Evolutionary conservation across 2,888 invertebrate species (phyloP).

Genomic region (Nipponacmea schrenckii): DNA sequence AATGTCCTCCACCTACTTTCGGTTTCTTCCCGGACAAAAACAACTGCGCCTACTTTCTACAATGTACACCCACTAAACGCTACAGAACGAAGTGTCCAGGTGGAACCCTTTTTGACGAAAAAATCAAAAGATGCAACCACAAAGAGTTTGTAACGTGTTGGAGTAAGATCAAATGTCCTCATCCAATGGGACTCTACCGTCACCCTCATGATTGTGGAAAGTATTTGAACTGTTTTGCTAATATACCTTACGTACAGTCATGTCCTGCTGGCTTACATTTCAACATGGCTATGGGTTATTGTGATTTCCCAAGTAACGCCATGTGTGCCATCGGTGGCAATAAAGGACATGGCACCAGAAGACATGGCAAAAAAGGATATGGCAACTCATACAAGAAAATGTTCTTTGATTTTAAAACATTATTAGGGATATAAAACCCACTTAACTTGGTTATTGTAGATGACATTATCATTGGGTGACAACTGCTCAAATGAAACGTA

Average conservation of each 20-base stretch:
- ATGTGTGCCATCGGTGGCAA: background rate
- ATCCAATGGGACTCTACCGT: background rate
- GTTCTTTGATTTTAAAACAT: no score
- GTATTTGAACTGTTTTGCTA: background rate
- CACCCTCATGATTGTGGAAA: background rate
- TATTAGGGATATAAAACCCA: no score
- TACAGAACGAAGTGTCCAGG: background rate
- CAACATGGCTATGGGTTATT: background rate
- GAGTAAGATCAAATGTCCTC: constrained; percentile 2
- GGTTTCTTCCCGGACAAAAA: background rate
- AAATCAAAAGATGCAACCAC: background rate
- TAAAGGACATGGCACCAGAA: no score
- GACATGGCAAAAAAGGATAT: no score
- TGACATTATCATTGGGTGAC: no score
- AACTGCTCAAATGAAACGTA: no score
- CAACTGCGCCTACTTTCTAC: constrained; percentile 2
- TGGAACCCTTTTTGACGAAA: background rate
- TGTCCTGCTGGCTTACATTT: background rate
- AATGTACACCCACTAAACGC: background rate
- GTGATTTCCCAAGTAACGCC: background rate
- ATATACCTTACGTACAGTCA: background rate
- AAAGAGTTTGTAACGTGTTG: background rate
- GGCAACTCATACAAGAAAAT: no score
- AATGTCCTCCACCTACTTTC: background rate
- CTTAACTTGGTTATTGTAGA: no score